Conservation (phyloP, 2,888 invertebrate genomes). For the Polia nebulosa region DNA sequence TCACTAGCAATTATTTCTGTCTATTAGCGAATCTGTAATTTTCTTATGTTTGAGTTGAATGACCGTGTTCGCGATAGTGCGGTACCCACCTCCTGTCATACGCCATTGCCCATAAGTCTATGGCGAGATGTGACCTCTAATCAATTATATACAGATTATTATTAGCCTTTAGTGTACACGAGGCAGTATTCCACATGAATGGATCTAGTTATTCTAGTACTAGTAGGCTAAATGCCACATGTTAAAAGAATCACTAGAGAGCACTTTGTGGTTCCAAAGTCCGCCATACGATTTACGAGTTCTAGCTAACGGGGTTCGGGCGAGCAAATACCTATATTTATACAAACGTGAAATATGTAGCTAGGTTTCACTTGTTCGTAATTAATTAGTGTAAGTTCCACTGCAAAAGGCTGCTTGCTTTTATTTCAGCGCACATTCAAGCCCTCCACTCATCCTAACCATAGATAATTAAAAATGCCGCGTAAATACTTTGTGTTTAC, state of each 20-base stretch:
- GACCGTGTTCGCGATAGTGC: constrained; percentile 51
- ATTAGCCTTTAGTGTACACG: constrained; percentile 31
- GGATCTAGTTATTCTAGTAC: constrained; percentile 34
- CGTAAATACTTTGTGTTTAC: constrained; percentile 42
- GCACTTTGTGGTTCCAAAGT: constrained; percentile 5
- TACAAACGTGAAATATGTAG: constrained; percentile 32
- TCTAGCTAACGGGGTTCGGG: neutral
- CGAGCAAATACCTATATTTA: constrained; percentile 31
- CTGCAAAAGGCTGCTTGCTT: constrained; percentile 47
- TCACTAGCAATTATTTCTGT: constrained; percentile 61
- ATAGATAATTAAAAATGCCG: constrained; percentile 54
- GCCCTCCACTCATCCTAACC: constrained; percentile 38
- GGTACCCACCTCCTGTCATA: constrained; percentile 18
- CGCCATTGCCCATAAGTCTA: constrained; percentile 17
- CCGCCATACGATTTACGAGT: constrained; percentile 9
- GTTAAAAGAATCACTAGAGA: constrained; percentile 18
- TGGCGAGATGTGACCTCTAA: constrained; percentile 29
- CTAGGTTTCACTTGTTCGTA: constrained; percentile 44
- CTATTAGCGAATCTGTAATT: constrained; percentile 54
- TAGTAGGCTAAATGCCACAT: constrained; percentile 23
- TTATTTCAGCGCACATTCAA: constrained; percentile 47
- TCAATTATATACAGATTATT: constrained; percentile 35
- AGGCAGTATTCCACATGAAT: constrained; percentile 23
- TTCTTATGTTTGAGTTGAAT: constrained; percentile 60
- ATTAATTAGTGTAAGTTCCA: constrained; percentile 54